These are phyloP conservation scores for Lysiphlebus fabarum DNA, from an alignment of 1,140 invertebrate genomes.

Conservation along the genomic window DNA sequence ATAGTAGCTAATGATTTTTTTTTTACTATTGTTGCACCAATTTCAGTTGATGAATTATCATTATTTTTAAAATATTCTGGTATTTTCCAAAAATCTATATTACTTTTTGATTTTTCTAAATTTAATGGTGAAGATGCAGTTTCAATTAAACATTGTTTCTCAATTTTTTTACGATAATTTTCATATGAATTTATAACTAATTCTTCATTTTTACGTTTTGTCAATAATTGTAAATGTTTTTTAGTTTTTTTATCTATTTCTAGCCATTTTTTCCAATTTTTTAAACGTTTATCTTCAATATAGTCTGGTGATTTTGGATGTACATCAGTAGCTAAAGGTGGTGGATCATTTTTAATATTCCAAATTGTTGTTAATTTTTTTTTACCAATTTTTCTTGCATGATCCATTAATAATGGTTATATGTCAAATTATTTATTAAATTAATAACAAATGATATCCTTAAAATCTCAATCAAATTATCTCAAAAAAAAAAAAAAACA, in stretches of 20 bases:
- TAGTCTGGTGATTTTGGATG: not conserved
- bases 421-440: too few relatives aligned
- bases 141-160: constrained; percentile 37
- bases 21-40: constrained; percentile 19
- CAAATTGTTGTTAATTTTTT: too few relatives aligned
- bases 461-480: too few relatives aligned
- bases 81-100: constrained; percentile 38
- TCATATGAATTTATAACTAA: constrained; percentile 43
- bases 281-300: not conserved
- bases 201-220: constrained; percentile 37
- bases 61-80: constrained; percentile 22
- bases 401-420: too few relatives aligned
- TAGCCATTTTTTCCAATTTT: constrained; percentile 6
- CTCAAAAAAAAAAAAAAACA: too few relatives aligned
- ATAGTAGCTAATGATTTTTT: constrained; percentile 33
- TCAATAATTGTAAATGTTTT: not conserved
- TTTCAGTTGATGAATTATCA: constrained; percentile 12
- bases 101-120: constrained; percentile 33
- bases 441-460: too few relatives aligned
- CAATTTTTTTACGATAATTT: constrained; percentile 33
- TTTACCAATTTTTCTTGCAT: too few relatives aligned
- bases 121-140: constrained; percentile 40
- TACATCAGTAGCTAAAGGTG: too few relatives aligned
- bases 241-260: not conserved
- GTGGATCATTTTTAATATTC: too few relatives aligned